phyloP scores from a whole-genome alignment of 2,888 invertebrate genomes.

The Cyaniris semiargus region DNA sequence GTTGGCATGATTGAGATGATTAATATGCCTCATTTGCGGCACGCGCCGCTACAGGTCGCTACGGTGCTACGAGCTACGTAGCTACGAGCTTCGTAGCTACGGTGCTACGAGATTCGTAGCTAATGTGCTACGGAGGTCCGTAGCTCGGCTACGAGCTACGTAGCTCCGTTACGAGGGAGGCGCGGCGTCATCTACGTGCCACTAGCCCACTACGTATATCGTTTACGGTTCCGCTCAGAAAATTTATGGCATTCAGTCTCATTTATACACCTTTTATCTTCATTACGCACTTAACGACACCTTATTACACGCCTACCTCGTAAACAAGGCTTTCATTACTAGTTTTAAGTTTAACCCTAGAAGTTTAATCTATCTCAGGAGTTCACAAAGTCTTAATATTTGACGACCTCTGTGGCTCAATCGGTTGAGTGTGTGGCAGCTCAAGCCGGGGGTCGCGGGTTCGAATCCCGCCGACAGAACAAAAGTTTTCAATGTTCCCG shows the following conservation, averaged over 20 bases:
- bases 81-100: slow-evolving; percentile 50
- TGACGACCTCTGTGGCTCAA: no score
- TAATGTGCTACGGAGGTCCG: neutral
- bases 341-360: neutral
- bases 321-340: neutral
- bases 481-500: no score
- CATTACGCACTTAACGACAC: slow-evolving; percentile 69
- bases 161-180: neutral
- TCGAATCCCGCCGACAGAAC: no score
- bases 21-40: slow-evolving; percentile 79
- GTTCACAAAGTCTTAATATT: no score
- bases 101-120: slow-evolving; percentile 46
- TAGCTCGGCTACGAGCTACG: neutral
- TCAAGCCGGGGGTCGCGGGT: no score
- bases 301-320: slow-evolving; percentile 35
- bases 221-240: slow-evolving; percentile 74
- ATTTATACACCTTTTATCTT: slow-evolving; percentile 74
- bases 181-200: slow-evolving; percentile 44
- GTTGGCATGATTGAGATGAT: slow-evolving; percentile 75
- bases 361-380: no score
- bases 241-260: slow-evolving; percentile 76
- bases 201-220: slow-evolving; percentile 62
- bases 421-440: no score
- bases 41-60: slow-evolving; percentile 55
- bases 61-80: slow-evolving; percentile 54